These are phyloP conservation scores for Tetramorium simillimum DNA, from an alignment of 1,140 invertebrate species.

Conservation along the genomic window DNA sequence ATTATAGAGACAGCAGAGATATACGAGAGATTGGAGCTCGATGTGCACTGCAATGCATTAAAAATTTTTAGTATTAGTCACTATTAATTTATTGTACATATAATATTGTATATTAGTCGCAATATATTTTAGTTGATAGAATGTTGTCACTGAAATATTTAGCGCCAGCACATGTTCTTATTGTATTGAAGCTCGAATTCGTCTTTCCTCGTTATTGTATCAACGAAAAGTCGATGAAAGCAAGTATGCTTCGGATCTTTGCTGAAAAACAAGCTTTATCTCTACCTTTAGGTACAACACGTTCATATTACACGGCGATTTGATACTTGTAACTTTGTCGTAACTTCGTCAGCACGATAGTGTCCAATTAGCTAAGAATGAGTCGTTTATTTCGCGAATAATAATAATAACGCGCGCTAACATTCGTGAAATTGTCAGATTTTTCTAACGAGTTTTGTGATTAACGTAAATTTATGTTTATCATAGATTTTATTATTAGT, in stretches of 20 bases:
- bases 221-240: background rate
- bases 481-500: slow-evolving; percentile 7
- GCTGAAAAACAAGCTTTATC: background rate
- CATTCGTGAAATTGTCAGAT: slow-evolving; percentile 49
- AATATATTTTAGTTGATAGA: slow-evolving; percentile 4
- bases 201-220: background rate
- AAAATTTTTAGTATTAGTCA: slow-evolving; percentile 42
- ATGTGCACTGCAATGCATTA: slow-evolving; percentile 14
- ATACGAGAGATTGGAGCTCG: slow-evolving; percentile 14
- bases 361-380: slow-evolving; percentile 13
- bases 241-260: background rate
- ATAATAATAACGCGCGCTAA: slow-evolving; percentile 29
- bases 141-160: slow-evolving; percentile 11
- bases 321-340: slow-evolving; percentile 13
- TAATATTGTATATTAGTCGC: slow-evolving; percentile 1
- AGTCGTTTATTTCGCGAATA: slow-evolving; percentile 8
- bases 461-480: background rate
- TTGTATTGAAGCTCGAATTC: slow-evolving; percentile 16
- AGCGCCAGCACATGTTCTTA: background rate
- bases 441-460: background rate
- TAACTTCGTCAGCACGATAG: slow-evolving; percentile 20
- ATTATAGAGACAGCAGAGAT: slow-evolving; percentile 11
- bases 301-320: background rate
- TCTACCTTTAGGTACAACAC: slow-evolving; percentile 23
- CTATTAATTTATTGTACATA: slow-evolving; percentile 57